phyloP scores from a whole-genome alignment of 2,888 invertebrate species.

The Zonitis immaculata region DNA sequence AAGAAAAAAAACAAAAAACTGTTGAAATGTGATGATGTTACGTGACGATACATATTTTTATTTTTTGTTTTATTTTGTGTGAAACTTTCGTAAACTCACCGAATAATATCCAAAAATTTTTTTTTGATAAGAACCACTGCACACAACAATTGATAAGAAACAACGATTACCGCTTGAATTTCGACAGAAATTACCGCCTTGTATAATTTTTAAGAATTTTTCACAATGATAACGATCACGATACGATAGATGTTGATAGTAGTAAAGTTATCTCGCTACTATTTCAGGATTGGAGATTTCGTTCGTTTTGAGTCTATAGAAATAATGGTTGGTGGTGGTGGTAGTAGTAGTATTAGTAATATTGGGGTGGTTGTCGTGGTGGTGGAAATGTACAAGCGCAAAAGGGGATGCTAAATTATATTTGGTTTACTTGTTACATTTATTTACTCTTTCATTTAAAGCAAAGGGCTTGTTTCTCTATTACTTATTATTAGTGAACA shows the following conservation, averaged over 20 bases:
- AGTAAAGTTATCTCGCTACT: constrained; percentile 1
- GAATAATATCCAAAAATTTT: no score
- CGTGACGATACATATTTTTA: no score
- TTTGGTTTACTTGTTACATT: constrained; percentile 29
- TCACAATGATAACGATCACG: background rate
- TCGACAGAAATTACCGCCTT: no score
- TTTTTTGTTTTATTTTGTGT: no score
- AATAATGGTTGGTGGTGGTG: no score
- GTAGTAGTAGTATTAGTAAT: background rate
- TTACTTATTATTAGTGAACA: background rate
- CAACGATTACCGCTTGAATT: no score
- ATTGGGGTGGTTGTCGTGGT: background rate
- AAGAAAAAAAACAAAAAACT: no score
- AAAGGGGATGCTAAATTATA: constrained; percentile 25
- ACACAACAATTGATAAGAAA: no score
- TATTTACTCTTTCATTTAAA: constrained; percentile 21
- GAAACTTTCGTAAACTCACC: no score
- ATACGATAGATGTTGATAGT: background rate
- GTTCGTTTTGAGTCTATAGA: no score
- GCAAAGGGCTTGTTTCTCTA: background rate
- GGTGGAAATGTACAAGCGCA: constrained; percentile 20
- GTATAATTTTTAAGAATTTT: background rate
- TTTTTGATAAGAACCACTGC: no score
- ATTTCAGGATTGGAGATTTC: constrained; percentile 6
- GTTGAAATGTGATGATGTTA: no score